Evolutionary conservation across 2,888 invertebrate species (phyloP).

Genomic region (Lamellibrachia satsuma): DNA sequence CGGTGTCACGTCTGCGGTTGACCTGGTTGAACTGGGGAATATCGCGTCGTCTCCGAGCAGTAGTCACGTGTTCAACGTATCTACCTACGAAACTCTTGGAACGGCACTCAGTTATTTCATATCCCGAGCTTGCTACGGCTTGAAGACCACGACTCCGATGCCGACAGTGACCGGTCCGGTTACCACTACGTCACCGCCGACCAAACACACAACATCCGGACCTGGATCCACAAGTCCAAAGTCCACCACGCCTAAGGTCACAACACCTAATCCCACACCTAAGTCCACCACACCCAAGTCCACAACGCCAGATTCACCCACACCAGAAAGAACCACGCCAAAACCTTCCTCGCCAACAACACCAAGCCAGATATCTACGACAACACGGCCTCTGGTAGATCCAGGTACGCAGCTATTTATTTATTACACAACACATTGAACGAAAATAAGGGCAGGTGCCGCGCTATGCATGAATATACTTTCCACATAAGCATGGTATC

Average conservation of each 20-base stretch:
- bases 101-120: background rate
- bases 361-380: no score
- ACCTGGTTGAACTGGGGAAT: slow-evolving; percentile 19
- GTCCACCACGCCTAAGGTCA: background rate
- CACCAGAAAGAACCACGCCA: background rate
- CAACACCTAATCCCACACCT: background rate
- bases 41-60: slow-evolving; percentile 21
- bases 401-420: background rate
- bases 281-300: background rate
- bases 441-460: background rate
- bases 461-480: no score
- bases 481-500: no score
- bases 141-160: background rate
- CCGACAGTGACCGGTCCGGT: background rate
- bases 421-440: background rate
- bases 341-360: background rate
- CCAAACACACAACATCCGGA: background rate
- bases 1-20: slow-evolving; percentile 19
- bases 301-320: background rate
- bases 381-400: background rate
- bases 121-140: background rate
- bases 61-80: slow-evolving; percentile 23
- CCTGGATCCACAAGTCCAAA: background rate
- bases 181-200: background rate
- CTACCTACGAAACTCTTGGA: slow-evolving; percentile 21